These are phyloP conservation scores for Scaptodrosophila lebanonensis DNA, from an alignment of 1,140 invertebrate genomes.

Conservation along the genomic window DNA sequence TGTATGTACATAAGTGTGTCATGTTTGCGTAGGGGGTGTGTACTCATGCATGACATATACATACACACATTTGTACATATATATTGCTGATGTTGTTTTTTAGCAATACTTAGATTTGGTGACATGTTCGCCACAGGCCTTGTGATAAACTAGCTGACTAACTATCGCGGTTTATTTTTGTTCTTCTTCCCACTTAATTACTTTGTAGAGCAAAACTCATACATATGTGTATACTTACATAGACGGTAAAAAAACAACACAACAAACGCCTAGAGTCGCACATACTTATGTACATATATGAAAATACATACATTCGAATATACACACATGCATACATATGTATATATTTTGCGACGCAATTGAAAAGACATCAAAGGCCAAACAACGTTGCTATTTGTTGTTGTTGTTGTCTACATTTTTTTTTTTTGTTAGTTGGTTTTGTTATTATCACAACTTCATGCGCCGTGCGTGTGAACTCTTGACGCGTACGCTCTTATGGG, in stretches of 20 bases:
- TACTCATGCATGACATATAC: constrained; percentile 14
- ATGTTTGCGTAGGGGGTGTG: constrained; percentile 14
- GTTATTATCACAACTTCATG: constrained; percentile 59
- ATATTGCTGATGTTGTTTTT: too few species aligned
- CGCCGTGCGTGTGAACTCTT: constrained; percentile 11
- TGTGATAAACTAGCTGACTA: too few species aligned
- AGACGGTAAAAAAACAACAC: too few species aligned
- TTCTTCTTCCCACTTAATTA: too few species aligned
- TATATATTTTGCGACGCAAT: constrained; percentile 69
- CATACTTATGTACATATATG: constrained; percentile 11
- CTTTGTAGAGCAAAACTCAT: too few species aligned
- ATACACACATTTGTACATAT: background rate
- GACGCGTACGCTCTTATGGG: constrained; percentile 11
- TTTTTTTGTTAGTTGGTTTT: constrained; percentile 46
- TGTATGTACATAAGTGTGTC: background rate
- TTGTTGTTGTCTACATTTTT: constrained; percentile 28
- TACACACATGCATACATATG: constrained; percentile 18
- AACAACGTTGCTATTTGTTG: constrained; percentile 66
- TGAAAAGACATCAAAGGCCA: constrained; percentile 74
- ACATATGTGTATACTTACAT: constrained; percentile 7
- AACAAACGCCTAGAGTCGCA: too few species aligned
- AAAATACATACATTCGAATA: background rate
- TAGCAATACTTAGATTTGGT: too few species aligned
- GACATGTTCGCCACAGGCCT: too few species aligned
- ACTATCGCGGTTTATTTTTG: too few species aligned